Conservation (phyloP, 2,888 invertebrate genomes). For the Falcaria lacertinaria region DNA sequence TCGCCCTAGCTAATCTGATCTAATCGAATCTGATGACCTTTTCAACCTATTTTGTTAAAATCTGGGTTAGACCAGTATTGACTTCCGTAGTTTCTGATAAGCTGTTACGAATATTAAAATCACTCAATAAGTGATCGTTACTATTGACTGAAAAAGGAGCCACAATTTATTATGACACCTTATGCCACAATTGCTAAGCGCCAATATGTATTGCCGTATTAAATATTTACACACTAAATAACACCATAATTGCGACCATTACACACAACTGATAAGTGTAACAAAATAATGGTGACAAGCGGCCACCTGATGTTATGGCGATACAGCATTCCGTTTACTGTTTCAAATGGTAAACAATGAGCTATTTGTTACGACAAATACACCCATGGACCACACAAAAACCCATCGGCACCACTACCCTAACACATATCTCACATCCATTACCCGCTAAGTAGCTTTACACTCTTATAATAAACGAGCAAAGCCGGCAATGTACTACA, state of each 20-base stretch:
- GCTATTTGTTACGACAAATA: slow-evolving; percentile 35
- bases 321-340: slow-evolving; percentile 34
- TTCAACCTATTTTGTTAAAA: too few species aligned
- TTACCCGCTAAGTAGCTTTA: slow-evolving; percentile 20
- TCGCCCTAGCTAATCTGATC: too few species aligned
- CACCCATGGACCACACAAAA: slow-evolving; percentile 4
- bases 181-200: too few species aligned
- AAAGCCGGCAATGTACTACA: slow-evolving; percentile 37
- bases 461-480: slow-evolving; percentile 17
- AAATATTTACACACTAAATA: too few species aligned
- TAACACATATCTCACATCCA: slow-evolving; percentile 25
- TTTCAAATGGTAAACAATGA: slow-evolving; percentile 40
- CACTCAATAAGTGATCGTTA: too few species aligned
- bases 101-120: too few species aligned
- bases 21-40: too few species aligned
- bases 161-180: too few species aligned
- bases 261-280: slow-evolving; percentile 16
- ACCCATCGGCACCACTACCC: slow-evolving; percentile 12
- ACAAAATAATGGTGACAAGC: slow-evolving; percentile 30
- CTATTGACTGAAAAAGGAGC: too few species aligned
- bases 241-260: slow-evolving; percentile 2
- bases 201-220: too few species aligned
- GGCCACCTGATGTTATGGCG: slow-evolving; percentile 22
- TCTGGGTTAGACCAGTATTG: too few species aligned
- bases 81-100: too few species aligned